Base-by-base conservation (phyloP, 2,888 invertebrate genomes). In the Aphidius colemani region DNA sequence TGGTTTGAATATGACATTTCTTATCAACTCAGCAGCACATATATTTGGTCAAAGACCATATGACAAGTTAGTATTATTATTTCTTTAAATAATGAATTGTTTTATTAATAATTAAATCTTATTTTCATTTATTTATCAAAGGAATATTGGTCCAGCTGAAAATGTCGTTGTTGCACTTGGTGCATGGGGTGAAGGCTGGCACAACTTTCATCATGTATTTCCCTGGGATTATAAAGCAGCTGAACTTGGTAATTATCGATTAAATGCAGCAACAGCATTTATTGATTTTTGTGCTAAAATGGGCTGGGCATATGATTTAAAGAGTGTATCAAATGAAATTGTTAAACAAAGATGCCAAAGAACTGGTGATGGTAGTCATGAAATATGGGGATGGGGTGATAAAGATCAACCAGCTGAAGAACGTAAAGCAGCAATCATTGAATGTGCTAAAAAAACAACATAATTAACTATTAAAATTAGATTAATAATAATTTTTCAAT, bases 191-290 rank as follows among this genome's bases (percentile, higher is more conserved):
- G 94, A 94, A 81, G 96, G 96, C 6, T 96, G 94, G 92, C 96
- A 96, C 84, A 96, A 96, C 83, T 96, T 94, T 82, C 96, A 96
- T 80, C 96, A 96, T 82, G 90, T 91, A 0, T 96, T 96, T 82
- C 95, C 95, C 0, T 94, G 93, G 90, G 96, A 96, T 82, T 96
- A 96, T 86, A 92, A 93, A 76, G 92, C 95, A 40, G 90, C 94
- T 7, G 96, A 96, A 80, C 84, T 93, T 11, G 93, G 93, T 10
- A 75, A 81, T 45, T 83, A 83, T 67, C 71, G 72, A 40, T 71
- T 81, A 53, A 88, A 88, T 72, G 53, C 83, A 0, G 87, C 88
- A 1, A 87, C 87, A 0, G 75, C 84, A 9, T 85, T 87, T 72
- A 86, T 88, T 66, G 87, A 88, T 71, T 76, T 91, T 76, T 92